phyloP scores from a whole-genome alignment of 2,113 vertebrate species.

The Ciconia boyciana region DNA sequence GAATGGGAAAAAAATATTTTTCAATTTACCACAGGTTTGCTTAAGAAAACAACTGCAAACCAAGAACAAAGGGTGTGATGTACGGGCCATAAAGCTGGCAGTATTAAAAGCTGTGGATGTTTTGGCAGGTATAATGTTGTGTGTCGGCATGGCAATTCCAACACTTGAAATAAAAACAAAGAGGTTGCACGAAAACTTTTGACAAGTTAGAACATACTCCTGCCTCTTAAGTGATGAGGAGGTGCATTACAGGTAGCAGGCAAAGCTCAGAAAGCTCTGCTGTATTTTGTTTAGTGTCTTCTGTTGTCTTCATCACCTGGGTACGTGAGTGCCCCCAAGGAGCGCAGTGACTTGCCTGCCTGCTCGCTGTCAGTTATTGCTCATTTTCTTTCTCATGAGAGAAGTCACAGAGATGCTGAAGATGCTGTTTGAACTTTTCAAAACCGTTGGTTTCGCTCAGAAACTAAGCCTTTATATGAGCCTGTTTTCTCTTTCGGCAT shows the following conservation, averaged over 20 bases:
- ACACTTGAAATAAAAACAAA: background rate
- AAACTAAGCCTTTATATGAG: background rate
- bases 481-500: background rate
- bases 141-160: background rate
- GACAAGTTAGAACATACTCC: background rate
- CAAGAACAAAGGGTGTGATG: background rate
- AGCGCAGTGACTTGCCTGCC: rapidly evolving
- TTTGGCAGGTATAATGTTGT: background rate
- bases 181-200: background rate
- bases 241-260: background rate
- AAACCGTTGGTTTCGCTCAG: background rate
- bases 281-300: background rate
- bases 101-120: background rate
- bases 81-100: background rate
- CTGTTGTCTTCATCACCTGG: background rate
- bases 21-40: background rate
- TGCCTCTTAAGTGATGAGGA: background rate
- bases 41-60: background rate
- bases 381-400: background rate
- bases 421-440: background rate
- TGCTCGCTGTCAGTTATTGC: background rate
- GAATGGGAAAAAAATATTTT: background rate
- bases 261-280: background rate
- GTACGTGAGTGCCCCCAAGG: background rate
- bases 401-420: background rate